phyloP scores from a whole-genome alignment of 1,140 invertebrate genomes.

The Microplitis demolitor region DNA sequence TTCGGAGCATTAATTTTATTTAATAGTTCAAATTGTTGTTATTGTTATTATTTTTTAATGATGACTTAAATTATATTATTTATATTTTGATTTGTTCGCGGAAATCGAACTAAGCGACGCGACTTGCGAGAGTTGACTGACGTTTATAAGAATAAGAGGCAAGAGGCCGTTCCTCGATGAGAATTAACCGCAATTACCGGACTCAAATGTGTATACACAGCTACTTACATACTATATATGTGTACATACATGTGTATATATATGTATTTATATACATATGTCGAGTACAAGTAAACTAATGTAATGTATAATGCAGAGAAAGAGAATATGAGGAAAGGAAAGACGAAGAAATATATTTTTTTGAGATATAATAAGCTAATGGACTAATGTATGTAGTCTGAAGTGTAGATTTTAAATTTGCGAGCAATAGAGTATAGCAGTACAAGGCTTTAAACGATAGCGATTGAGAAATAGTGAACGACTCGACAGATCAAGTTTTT shows the following conservation, averaged over 20 bases:
- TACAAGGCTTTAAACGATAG: not conserved
- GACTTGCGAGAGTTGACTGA: constrained; percentile 40
- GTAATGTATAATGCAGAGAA: not conserved
- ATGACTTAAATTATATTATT: not conserved
- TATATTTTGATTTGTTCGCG: not conserved
- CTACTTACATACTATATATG: not conserved
- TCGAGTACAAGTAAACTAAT: not conserved
- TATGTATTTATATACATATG: too few species aligned
- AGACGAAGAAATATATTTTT: not conserved
- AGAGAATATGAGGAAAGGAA: not conserved
- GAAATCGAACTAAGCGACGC: not conserved
- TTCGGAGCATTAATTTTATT: too few species aligned
- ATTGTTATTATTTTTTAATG: not conserved
- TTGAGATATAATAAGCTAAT: too few species aligned
- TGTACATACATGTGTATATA: not conserved
- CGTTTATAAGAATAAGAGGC: constrained; percentile 33
- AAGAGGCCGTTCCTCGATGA: constrained; percentile 29
- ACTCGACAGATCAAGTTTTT: not conserved
- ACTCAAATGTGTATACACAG: constrained; percentile 27
- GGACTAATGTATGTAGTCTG: too few species aligned
- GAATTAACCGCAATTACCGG: constrained; percentile 53
- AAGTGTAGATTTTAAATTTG: not conserved
- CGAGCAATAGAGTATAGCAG: not conserved
- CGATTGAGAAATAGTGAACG: constrained; percentile 9
- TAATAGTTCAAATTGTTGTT: too few species aligned